Conservation (phyloP, 64 coral and sea anemone genomes). For the Porites lutea region DNA sequence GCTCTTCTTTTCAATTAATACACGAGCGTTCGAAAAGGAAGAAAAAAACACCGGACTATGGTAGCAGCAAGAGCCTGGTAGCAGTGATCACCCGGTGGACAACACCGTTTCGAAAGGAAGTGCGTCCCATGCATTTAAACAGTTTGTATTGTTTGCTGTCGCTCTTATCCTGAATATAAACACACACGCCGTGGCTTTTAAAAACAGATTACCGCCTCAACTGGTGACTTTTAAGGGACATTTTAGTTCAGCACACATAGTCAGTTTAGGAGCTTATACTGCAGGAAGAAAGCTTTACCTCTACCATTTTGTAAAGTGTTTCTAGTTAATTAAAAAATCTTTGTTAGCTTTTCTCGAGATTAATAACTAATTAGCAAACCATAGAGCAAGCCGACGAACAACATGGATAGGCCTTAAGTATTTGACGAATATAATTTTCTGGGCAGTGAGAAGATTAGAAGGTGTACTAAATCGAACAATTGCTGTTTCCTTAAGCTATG, state of each 20-base stretch:
- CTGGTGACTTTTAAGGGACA: slow-evolving; percentile 5
- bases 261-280: slow-evolving; percentile 29
- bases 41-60: too few relatives aligned
- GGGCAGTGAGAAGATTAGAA: slow-evolving; percentile 60
- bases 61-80: neutral
- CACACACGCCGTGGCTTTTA: neutral
- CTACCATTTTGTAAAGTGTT: slow-evolving; percentile 88
- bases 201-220: slow-evolving; percentile 19
- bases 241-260: slow-evolving; percentile 25
- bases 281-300: neutral
- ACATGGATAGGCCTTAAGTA: slow-evolving; percentile 37
- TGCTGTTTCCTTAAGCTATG: slow-evolving; percentile 4
- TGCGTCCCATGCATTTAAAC: neutral
- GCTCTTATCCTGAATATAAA: neutral
- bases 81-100: neutral
- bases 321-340: slow-evolving; percentile 98
- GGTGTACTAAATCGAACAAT: neutral
- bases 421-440: slow-evolving; percentile 76
- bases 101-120: slow-evolving; percentile 36
- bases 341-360: slow-evolving; percentile 96
- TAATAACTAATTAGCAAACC: slow-evolving; percentile 91
- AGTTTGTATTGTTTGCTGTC: slow-evolving; percentile 32
- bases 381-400: slow-evolving; percentile 84
- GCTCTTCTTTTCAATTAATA: neutral
- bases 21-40: too few relatives aligned